These are phyloP conservation scores for Myiagra hebetior DNA, from an alignment of 2,113 vertebrate species.

Conservation along the genomic window DNA sequence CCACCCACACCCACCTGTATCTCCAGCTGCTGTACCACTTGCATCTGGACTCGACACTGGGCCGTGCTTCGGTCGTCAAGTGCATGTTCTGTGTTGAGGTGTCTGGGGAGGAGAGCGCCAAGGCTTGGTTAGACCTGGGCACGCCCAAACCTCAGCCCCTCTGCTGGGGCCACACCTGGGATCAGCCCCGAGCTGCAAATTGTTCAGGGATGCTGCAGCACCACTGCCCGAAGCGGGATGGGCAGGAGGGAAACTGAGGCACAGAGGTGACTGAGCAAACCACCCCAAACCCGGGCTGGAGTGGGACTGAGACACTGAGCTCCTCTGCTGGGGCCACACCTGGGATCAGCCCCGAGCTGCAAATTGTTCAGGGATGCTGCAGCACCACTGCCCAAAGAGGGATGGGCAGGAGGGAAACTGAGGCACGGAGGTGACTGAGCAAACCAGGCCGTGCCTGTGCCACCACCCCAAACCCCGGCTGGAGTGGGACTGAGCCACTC, in stretches of 20 bases:
- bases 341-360: neutral
- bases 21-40: conserved; percentile 99
- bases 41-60: conserved; percentile 99
- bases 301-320: rapidly evolving
- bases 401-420: neutral
- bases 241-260: neutral
- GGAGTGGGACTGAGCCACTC: neutral
- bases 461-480: neutral
- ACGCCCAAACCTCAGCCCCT: neutral
- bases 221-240: rapidly evolving
- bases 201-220: rapidly evolving
- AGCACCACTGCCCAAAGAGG: neutral
- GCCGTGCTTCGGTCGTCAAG: conserved; percentile 98
- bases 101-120: conserved; percentile 68
- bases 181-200: neutral
- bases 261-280: neutral
- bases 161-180: neutral
- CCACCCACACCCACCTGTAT: conserved; percentile 84
- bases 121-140: neutral
- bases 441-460: neutral
- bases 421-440: neutral
- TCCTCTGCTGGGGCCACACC: neutral
- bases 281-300: neutral
- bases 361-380: neutral
- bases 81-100: conserved; percentile 98